Percentiles rank a stretch among this genome's conserved stretches.
These are phyloP conservation scores for Polyergus mexicanus DNA, from an alignment of 1,140 invertebrate genomes.

Conservation along the genomic window DNA sequence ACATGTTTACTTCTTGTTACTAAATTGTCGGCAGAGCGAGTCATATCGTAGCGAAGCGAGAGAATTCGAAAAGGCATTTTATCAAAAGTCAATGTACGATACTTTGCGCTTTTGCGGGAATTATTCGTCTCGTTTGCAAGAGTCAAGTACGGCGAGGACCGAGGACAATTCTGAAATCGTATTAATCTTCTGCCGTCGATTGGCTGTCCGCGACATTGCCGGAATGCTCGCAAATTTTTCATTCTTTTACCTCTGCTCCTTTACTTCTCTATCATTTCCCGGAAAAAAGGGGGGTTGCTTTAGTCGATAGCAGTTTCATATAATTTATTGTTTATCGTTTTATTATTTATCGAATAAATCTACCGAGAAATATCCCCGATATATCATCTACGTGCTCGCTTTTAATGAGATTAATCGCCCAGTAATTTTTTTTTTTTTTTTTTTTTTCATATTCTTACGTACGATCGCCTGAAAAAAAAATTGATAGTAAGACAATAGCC, in stretches of 20 bases:
- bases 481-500: neutral
- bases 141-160: slow-evolving; percentile 45
- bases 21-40: neutral
- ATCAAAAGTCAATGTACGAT: slow-evolving; percentile 34
- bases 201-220: slow-evolving; percentile 69
- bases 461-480: neutral
- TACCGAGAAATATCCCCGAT: neutral
- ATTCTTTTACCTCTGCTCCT: slow-evolving; percentile 49
- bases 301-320: slow-evolving; percentile 42
- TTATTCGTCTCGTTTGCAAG: slow-evolving; percentile 69
- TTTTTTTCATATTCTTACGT: slow-evolving; percentile 3
- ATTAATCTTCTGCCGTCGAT: slow-evolving; percentile 74
- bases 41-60: neutral
- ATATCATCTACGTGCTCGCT: slow-evolving; percentile 1
- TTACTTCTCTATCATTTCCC: neutral
- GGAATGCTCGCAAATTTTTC: slow-evolving; percentile 66
- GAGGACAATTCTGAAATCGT: slow-evolving; percentile 65
- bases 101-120: slow-evolving; percentile 51
- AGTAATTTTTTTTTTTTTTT: neutral
- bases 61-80: slow-evolving; percentile 30
- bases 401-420: slow-evolving; percentile 44
- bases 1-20: neutral
- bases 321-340: slow-evolving; percentile 55
- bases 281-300: neutral
- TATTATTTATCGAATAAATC: slow-evolving; percentile 29